Evolutionary conservation across 2,888 invertebrate species (phyloP), one percentile per base, ranked within the genome.

Genomic region (Habrosyne pyritoides): DNA sequence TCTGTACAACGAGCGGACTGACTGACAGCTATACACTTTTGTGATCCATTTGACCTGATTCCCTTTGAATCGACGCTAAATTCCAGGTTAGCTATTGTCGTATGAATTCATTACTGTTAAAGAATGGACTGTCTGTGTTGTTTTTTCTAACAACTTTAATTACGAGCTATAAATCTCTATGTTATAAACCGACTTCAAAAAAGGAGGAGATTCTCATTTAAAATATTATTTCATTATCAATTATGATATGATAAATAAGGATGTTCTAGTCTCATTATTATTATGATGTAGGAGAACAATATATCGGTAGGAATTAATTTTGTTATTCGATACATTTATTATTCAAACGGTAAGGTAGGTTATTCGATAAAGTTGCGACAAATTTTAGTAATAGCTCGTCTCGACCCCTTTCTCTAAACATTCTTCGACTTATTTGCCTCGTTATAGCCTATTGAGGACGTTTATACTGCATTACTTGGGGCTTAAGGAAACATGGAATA

Each of bases 341-440:
- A n/a, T n/a, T n/a, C n/a, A n/a, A n/a, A n/a, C n/a, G n/a, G n/a
- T n/a, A 24, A 5, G 24, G 3, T 24, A 5, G 36, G 1, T 42
- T 8, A 7, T 12, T 47, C 18, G 49, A 33, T 21, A 52, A 52
- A 24, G 10, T 63, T 24, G 48, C 62, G 60, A 60, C 52, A 52
- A 65, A 52, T 49, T 55, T 53, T 47, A 61, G 58, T 47, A 60
- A 71, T 68, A 61, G 52, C 21, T 56, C 53, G 56, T 53, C 52
- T 59, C 55, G 66, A 71, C 57, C 71, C 67, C 64, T 71, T 75
- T 71, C 62, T 68, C 61, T 62, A 61, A 69, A 62, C 64, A 70
- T 69, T 73, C 64, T 71, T 67, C 60, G 61, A 71, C 70, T 74
- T 73, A 76, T 79, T 76, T 76, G 64, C 68, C 66, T 75, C 68